Base-by-base conservation (phyloP, 2,113 vertebrate genomes). In the Perccottus glenii region DNA sequence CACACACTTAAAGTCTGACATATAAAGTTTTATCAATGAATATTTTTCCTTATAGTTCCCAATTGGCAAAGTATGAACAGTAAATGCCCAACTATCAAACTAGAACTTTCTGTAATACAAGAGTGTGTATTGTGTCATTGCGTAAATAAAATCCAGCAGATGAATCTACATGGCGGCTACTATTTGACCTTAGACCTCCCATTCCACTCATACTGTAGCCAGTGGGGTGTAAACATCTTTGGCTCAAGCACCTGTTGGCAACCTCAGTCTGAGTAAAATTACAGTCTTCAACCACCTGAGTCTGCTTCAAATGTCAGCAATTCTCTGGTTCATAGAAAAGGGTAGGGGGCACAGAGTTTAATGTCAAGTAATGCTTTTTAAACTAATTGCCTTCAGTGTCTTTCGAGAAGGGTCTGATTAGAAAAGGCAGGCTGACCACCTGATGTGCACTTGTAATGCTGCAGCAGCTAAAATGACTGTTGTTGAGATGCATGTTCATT, bases 301-400 rank as follows among this genome's bases (percentile, higher is more conserved):
- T 76, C 81, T 53, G 65, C 85, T 74, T 81, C 79, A 90, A 91
- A 92, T 91, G 87, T 91, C 90, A 91, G 77, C 73, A 70, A 86
- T 84, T 88, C 85, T 87, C 69, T 73, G 71, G 78, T 81, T 90
- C 66, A 73, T 74, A 62, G 74, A 77, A 87, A 68, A 64, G 75
- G 60, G 69, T 70, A 60, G 62, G 75, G 67, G 69, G 64, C 62
- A 53, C 66, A 78, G 71, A 86, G 86, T 80, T 89, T 87, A 91
- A 92, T 92, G 89, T 91, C 89, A 91, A 90, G 86, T 89, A 85
- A 90, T 73, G 84, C 75, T 85, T 91, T 91, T 91, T 83, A 86
- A 84, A 83, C 84, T 86, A 90, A 92, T 93, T 89, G 86, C 86
- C 83, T 80, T 78, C 79, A 69, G 68, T 85, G 85, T 87, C 78